Conservation (phyloP, 1,140 invertebrate species). For the Melipona quadrifasciata region DNA sequence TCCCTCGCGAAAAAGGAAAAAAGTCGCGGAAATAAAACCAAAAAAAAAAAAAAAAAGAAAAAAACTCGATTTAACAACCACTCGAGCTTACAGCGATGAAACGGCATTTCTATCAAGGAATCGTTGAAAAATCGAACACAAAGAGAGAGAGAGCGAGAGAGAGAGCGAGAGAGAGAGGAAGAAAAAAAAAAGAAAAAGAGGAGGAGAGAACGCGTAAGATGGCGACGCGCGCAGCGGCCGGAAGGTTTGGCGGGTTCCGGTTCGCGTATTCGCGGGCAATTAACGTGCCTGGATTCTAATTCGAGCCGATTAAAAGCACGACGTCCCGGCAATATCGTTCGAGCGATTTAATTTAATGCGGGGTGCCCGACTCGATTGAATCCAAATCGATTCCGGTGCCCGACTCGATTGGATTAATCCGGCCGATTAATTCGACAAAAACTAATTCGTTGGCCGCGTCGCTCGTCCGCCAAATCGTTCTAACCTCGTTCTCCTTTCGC, state of each 20-base stretch:
- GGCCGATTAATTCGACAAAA: conserved; percentile 77
- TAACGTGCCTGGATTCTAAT: conserved; percentile 61
- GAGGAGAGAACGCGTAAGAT: conserved; percentile 7
- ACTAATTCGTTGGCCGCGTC: conserved; percentile 73
- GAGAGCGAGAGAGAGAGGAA: too few species aligned
- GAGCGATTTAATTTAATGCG: conserved; percentile 75
- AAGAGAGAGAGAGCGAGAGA: too few species aligned
- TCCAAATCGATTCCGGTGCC: conserved; percentile 72
- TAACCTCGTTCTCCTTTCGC: conserved; percentile 60
- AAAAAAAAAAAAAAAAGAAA: background rate
- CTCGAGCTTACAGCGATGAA: background rate
- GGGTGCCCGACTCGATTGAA: conserved; percentile 70
- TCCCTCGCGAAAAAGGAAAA: background rate
- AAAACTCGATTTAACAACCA: background rate
- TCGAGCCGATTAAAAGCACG: conserved; percentile 67
- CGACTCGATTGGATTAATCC: conserved; percentile 75
- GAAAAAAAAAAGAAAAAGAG: background rate
- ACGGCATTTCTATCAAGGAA: background rate
- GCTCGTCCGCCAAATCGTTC: conserved; percentile 59
- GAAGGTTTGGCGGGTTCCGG: conserved; percentile 7
- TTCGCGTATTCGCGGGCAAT: conserved; percentile 54
- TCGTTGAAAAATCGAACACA: too few species aligned
- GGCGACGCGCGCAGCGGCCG: conserved; percentile 16
- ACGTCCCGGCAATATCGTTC: conserved; percentile 59
- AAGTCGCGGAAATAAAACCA: background rate